Evolutionary conservation across 2,888 invertebrate species (phyloP), one percentile per base, ranked within the genome.

Genomic region (Tachina fera): DNA sequence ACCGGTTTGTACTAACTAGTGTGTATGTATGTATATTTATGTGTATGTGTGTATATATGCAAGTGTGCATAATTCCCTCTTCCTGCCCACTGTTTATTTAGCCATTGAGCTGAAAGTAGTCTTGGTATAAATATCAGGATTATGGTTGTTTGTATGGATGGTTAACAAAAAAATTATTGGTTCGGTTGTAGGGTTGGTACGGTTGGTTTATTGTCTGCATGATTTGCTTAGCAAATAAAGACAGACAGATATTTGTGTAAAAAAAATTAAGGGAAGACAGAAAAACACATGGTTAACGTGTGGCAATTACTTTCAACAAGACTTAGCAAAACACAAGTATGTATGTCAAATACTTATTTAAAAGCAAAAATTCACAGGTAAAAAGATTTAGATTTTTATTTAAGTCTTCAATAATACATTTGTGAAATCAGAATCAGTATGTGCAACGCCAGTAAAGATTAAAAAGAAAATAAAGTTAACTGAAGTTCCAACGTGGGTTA

Each of bases 51-150:
- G 0, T 22, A 14, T 41, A 11, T 53, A 13, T 68, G 39, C 16
- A 16, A 13, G 43, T 41, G 19, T 53, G 16, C 41, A 11, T 39
- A 16, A 13, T 41, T 43, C 10, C 14, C 31, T 58, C 45, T 22
- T 71, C 16, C 71, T 71, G 58, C 13, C 22, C 79, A 89, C 88
- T 90, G 89, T 89, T 90, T 90, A 89, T 88, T 88, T 89, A 89
- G 90, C 88, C 90, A 90, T 90, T 89, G 89, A 90, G 90, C 89
- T 89, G 88, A 89, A 90, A 87, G 56, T 16, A 60, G 47, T 47
- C 16, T 31, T 47, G 39, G 41, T 51, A 19, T 49, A 14, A 60
- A 51, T n/a, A 43, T n/a, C 39, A 74, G 58, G 39, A 56, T 31
- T 31, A 47, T n/a, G 79, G 22, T 70, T 71, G 56, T 31, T 76